Conservation (phyloP, 30 jellyfish, hydroid and myxozoan genomes). For the Calvadosia cruxmelitensis region DNA sequence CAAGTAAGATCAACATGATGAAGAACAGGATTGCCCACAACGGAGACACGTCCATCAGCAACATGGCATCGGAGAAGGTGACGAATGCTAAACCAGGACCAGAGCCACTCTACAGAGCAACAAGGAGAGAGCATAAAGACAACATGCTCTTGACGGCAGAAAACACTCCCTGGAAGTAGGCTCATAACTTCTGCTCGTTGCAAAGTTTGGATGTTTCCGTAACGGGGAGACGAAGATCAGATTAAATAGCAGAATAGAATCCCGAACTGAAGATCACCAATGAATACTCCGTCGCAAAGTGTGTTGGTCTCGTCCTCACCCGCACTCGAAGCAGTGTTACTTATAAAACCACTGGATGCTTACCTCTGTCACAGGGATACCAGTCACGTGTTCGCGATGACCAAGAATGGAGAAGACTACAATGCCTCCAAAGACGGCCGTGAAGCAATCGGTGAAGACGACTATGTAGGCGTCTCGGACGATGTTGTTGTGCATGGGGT, state of each 20-base stretch:
- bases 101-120: constrained; percentile 37
- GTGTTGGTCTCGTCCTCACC: neutral
- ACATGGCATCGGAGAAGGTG: constrained; percentile 66
- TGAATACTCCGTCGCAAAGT: too few species aligned
- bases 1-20: constrained; percentile 67
- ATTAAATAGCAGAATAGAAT: neutral
- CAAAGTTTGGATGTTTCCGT: neutral
- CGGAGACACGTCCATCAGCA: constrained; percentile 92
- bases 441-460: constrained; percentile 42
- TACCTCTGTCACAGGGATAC: constrained; percentile 32
- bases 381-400: constrained; percentile 35
- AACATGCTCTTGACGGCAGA: too few species aligned
- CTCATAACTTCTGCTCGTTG: neutral
- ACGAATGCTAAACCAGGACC: constrained; percentile 91
- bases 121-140: neutral
- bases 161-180: too few species aligned
- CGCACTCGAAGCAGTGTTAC: neutral
- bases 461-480: constrained; percentile 76
- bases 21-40: constrained; percentile 81
- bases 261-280: too few species aligned
- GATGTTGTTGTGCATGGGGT: constrained; percentile 59
- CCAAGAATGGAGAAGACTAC: constrained; percentile 83
- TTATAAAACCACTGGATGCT: neutral
- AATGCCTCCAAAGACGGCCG: constrained; percentile 68
- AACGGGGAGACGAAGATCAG: neutral